A percentile compares a stretch with the other conserved stretches of the same genome.
Evolutionary conservation across 2,888 invertebrate genomes (phyloP).

Genomic region (Drosophila nigritarsus): DNA sequence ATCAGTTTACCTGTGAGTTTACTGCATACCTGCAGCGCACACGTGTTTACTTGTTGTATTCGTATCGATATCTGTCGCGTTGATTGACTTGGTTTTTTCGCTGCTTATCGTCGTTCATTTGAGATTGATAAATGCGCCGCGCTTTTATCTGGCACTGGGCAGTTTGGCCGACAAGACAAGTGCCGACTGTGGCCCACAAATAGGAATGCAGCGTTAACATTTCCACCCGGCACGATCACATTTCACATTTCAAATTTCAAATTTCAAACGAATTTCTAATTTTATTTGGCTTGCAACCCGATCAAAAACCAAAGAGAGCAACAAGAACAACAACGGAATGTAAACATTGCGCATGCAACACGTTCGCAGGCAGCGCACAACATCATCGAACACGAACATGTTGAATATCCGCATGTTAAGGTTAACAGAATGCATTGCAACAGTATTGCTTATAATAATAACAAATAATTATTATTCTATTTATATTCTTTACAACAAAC

Average conservation of each 20-base stretch:
- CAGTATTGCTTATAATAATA: neutral
- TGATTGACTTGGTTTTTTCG: constrained; percentile 49
- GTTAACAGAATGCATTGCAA: constrained; percentile 11
- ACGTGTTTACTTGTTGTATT: constrained; percentile 36
- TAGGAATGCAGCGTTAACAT: constrained; percentile 45
- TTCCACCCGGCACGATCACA: constrained; percentile 45
- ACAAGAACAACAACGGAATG: constrained; percentile 17
- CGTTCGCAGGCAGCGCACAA: neutral
- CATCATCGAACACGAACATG: constrained; percentile 34
- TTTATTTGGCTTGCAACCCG: constrained; percentile 2
- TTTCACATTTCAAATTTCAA: constrained; percentile 51
- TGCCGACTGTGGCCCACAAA: constrained; percentile 33
- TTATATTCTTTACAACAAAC: neutral
- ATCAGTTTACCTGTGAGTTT: constrained; percentile 44
- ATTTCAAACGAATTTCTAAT: constrained; percentile 37
- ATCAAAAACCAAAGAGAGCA: constrained; percentile 2
- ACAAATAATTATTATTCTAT: neutral
- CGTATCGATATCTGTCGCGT: constrained; percentile 46
- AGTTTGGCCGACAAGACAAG: constrained; percentile 30
- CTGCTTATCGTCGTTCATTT: constrained; percentile 10
- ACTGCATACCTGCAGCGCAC: constrained; percentile 17
- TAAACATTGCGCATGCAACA: constrained; percentile 34
- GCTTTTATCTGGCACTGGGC: constrained; percentile 32
- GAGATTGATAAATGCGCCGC: constrained; percentile 8
- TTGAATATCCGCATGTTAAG: constrained; percentile 7